These are phyloP conservation scores for Manis pentadactyla DNA, from an alignment of 2,797 vertebrate species.

Conservation along the genomic window DNA sequence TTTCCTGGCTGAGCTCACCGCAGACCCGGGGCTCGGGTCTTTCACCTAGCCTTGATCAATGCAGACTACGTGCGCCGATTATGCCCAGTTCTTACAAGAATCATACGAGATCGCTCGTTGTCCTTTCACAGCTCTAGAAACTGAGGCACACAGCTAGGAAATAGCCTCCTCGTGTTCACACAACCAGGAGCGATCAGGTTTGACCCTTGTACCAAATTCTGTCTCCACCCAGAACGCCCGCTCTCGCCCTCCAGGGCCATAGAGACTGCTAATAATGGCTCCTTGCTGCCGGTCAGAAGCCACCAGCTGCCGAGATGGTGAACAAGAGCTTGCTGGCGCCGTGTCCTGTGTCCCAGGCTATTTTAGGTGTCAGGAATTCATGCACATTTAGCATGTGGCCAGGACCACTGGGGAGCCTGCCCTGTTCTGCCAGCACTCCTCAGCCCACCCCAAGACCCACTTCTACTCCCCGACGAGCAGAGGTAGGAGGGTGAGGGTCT, in stretches of 20 bases:
- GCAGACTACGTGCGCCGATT: fast-evolving
- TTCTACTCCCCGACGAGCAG: background rate
- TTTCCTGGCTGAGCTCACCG: background rate
- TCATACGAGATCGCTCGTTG: fast-evolving
- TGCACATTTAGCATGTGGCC: background rate
- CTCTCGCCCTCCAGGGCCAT: background rate
- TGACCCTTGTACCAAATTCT: background rate
- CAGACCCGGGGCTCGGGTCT: background rate
- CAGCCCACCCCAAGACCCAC: background rate
- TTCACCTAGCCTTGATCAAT: fast-evolving
- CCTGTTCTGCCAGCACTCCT: fast-evolving
- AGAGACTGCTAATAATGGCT: constrained; percentile 20
- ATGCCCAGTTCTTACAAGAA: background rate
- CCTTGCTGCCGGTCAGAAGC: constrained; percentile 43
- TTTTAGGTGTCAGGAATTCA: constrained; percentile 69
- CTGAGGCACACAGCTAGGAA: background rate
- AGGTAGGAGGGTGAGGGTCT: background rate
- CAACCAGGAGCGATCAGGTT: fast-evolving
- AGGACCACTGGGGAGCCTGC: background rate
- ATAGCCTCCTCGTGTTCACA: fast-evolving
- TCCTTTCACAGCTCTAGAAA: background rate
- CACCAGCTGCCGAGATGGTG: constrained; percentile 58
- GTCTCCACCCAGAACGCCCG: background rate
- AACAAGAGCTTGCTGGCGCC: constrained; percentile 23
- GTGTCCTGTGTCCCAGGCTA: constrained; percentile 11